A percentile compares a stretch with the other conserved stretches of the same genome.
These are phyloP conservation scores for Pseudococcus viburni DNA, from an alignment of 2,888 invertebrate species.

Conservation along the genomic window DNA sequence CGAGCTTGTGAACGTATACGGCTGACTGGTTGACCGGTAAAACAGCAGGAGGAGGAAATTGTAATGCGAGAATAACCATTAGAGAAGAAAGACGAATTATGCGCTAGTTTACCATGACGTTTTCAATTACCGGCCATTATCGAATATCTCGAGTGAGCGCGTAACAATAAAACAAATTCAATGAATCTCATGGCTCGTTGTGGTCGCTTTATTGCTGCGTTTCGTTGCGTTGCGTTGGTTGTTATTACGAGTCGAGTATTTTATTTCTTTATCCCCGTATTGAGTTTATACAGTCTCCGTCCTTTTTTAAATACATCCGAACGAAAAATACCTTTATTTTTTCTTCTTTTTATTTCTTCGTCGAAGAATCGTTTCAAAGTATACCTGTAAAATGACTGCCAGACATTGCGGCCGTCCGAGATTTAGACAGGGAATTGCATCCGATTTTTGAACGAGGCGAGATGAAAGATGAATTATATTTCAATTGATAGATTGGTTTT, in stretches of 20 bases:
- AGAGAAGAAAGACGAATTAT: slow-evolving; percentile 17
- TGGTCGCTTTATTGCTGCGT: background rate
- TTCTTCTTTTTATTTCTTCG: too few relatives aligned
- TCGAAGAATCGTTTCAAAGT: too few relatives aligned
- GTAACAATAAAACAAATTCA: slow-evolving; percentile 32
- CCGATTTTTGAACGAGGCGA: too few relatives aligned
- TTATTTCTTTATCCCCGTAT: background rate
- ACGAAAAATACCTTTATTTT: too few relatives aligned
- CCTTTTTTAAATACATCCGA: too few relatives aligned
- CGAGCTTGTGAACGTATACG: too few relatives aligned
- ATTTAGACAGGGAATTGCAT: too few relatives aligned
- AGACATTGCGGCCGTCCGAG: too few relatives aligned
- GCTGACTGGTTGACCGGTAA: background rate
- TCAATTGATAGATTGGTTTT: too few relatives aligned
- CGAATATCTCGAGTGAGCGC: slow-evolving; percentile 31
- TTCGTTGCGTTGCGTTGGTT: background rate
- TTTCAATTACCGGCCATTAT: slow-evolving; percentile 31
- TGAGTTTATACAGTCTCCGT: too few relatives aligned
- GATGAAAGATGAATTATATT: too few relatives aligned
- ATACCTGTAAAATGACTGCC: too few relatives aligned
- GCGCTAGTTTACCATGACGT: slow-evolving; percentile 31
- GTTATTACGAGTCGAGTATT: background rate
- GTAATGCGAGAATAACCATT: slow-evolving; percentile 27
- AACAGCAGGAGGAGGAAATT: background rate
- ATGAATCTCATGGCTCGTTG: slow-evolving; percentile 10